Evolutionary conservation across 2,888 invertebrate genomes (phyloP).

Genomic region (Trissoscelio sp.): DNA sequence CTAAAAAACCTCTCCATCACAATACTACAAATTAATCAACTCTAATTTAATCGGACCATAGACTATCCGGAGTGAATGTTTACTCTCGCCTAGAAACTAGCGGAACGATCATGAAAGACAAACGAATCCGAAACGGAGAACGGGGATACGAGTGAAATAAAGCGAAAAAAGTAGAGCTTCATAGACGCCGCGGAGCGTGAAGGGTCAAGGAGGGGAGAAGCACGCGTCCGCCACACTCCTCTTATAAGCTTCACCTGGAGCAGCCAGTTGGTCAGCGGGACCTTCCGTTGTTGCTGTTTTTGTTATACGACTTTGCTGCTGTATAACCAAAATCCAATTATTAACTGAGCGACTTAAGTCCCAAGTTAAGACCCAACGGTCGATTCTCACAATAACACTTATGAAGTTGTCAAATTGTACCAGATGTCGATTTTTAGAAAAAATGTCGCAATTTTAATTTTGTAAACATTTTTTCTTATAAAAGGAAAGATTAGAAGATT

Average conservation of each 20-base stretch:
- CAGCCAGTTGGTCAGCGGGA: slow-evolving; percentile 73
- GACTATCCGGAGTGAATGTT: slow-evolving; percentile 42
- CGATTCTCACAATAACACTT: slow-evolving; percentile 29
- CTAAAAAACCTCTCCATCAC: slow-evolving; percentile 41
- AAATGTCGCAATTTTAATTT: not conserved
- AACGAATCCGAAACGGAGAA: slow-evolving; percentile 53
- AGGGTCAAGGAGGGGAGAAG: slow-evolving; percentile 72
- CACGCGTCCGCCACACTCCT: slow-evolving; percentile 74
- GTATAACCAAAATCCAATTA: slow-evolving; percentile 68
- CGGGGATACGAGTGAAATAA: slow-evolving; percentile 55
- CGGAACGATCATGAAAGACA: slow-evolving; percentile 52
- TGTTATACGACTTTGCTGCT: slow-evolving; percentile 68
- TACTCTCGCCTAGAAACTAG: slow-evolving; percentile 49
- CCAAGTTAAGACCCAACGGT: slow-evolving; percentile 16
- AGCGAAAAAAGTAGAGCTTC: slow-evolving; percentile 64
- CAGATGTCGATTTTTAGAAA: slow-evolving; percentile 1
- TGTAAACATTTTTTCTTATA: not conserved
- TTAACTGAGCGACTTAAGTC: slow-evolving; percentile 47
- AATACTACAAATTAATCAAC: slow-evolving; percentile 59
- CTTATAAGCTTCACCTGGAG: slow-evolving; percentile 72
- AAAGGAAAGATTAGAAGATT: too few relatives aligned
- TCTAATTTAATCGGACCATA: slow-evolving; percentile 56
- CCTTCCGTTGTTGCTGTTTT: slow-evolving; percentile 70
- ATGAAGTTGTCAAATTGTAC: slow-evolving; percentile 30
- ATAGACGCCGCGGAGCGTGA: slow-evolving; percentile 69